Conservation (phyloP, 1,140 invertebrate genomes). For the Plectrocnemia conspersa region DNA sequence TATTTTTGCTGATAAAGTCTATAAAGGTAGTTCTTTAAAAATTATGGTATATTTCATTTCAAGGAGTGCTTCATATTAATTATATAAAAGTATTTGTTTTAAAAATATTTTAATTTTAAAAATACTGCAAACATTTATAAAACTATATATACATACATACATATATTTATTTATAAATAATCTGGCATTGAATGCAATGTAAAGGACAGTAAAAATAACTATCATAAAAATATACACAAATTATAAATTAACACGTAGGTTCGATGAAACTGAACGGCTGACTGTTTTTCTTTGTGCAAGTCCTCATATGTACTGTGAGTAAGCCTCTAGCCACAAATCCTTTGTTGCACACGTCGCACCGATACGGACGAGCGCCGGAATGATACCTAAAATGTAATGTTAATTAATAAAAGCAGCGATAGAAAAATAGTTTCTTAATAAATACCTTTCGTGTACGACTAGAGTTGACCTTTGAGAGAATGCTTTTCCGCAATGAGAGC, state of each 20-base stretch:
- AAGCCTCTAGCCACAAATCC: conserved; percentile 60
- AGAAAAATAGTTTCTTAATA: background rate
- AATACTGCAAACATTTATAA: too few species aligned
- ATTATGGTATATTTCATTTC: too few species aligned
- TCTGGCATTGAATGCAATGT: too few species aligned
- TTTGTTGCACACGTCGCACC: conserved; percentile 63
- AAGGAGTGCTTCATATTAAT: too few species aligned
- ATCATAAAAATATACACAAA: background rate
- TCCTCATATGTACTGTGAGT: conserved; percentile 59
- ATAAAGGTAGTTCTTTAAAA: too few species aligned
- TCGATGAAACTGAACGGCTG: background rate
- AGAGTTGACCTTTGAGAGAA: conserved; percentile 75
- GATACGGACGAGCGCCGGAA: conserved; percentile 72
- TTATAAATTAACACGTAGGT: background rate
- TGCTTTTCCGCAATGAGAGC: conserved; percentile 65
- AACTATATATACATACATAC: too few species aligned
- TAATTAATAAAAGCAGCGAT: too few species aligned
- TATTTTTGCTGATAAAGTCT: too few species aligned
- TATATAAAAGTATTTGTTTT: too few species aligned
- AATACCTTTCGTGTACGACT: conserved; percentile 64
- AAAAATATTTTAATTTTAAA: too few species aligned
- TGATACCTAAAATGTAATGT: conserved; percentile 50
- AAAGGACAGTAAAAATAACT: background rate
- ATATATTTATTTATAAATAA: too few species aligned
- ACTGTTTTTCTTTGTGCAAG: conserved; percentile 22